Evolutionary conservation across 1,140 invertebrate genomes (phyloP).

Genomic region (Achatina immaculata): DNA sequence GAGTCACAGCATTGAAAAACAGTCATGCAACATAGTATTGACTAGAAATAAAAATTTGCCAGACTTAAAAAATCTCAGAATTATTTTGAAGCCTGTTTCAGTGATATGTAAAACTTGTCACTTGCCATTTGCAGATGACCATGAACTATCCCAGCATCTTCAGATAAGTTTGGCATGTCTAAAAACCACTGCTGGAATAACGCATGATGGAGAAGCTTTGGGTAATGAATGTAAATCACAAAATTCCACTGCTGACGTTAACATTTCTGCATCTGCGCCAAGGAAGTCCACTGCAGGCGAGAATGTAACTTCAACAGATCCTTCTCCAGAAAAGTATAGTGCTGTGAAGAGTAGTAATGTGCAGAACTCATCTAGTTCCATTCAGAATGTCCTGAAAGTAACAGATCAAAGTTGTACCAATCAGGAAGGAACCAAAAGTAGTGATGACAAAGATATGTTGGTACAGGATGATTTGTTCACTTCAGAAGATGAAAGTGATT

Average conservation of each 20-base stretch:
- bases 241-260: not conserved
- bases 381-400: too few relatives aligned
- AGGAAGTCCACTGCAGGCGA: too few relatives aligned
- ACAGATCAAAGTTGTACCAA: too few relatives aligned
- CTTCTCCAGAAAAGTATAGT: too few relatives aligned
- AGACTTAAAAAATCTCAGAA: not conserved
- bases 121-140: not conserved
- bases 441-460: too few relatives aligned
- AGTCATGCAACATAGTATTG: not conserved
- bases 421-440: not conserved
- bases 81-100: not conserved
- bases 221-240: not conserved
- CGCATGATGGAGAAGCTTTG: not conserved
- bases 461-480: not conserved
- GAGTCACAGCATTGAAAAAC: not conserved
- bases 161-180: not conserved
- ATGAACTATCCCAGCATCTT: not conserved
- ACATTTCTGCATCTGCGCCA: not conserved
- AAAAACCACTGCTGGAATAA: not conserved
- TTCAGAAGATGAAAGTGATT: not conserved
- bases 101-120: slow-evolving; percentile 2
- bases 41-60: not conserved
- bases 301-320: too few relatives aligned
- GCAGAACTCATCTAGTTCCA: too few relatives aligned
- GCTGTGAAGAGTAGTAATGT: too few relatives aligned